Base-by-base conservation (phyloP, 2,797 vertebrate genomes). In the Hemibagrus guttatus region DNA sequence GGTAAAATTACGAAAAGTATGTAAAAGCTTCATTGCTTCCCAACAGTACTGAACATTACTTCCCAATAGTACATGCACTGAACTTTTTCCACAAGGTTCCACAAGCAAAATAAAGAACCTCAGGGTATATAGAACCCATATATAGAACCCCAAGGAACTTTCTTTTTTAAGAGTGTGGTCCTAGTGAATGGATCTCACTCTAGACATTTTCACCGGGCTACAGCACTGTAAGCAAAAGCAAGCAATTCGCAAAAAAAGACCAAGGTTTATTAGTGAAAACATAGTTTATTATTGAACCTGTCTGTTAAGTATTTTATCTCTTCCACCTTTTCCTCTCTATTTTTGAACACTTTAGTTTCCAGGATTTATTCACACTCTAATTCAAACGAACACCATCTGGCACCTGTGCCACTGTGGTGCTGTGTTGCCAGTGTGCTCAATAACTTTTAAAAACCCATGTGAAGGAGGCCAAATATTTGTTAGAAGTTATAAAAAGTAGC, bases 381-480 rank as follows among this genome's bases (percentile, higher is more conserved):
- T 39, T 81, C 35, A 81, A 63, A 46, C 4, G 14, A 64, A 63
- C 26, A 49, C 79, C 35, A 64, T 49, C 58, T 81, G 59, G 59
- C 39, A 46, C 61, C 39, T 64, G 35, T 81, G 39, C 42, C 26
- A 49, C 5, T 42, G 76, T 59, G 12, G 9, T 26, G 56, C 49
- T 76, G 54, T 26, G 14, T 63, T 63, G 79, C 46, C 35, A n/a
- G 56, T 61, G 59, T 49, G 39, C 16, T 42, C 31, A 39, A n/a
- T 80, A 39, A 39, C 13, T 80, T 59, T 80, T 39, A 28, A 35
- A 80, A 49, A 64, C 7, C 21, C 26, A 81, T 63, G 23, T 63
- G 61, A 46, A 49, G 39, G 14, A 81, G 79, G 59, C 16, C 79
- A 81, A 81, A 81, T 81, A 49, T 81, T 81, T 49, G 80, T 81